Percentiles rank a stretch among this genome's conserved stretches.
phyloP scores from a whole-genome alignment of 2,888 invertebrate species.

The Acanthosepion esculentum region DNA sequence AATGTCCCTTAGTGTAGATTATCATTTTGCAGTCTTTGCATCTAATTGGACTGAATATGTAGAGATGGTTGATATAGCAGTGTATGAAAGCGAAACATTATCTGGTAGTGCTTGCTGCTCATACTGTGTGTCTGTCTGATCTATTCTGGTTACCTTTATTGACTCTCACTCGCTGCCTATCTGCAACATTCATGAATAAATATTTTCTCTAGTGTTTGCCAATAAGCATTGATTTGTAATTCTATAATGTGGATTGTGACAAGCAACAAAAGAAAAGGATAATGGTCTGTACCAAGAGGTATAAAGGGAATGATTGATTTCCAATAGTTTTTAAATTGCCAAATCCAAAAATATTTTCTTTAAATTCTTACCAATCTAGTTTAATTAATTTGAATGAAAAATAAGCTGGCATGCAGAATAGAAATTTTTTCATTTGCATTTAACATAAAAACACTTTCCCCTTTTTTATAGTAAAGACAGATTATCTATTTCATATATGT shows the following conservation, averaged over 20 bases:
- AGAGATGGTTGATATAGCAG: neutral
- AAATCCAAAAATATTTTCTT: neutral
- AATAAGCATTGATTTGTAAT: slow-evolving; percentile 33
- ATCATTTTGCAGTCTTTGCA: neutral
- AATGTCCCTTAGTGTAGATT: neutral
- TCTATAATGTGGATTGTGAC: slow-evolving; percentile 8
- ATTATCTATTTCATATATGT: neutral
- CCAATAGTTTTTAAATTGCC: neutral
- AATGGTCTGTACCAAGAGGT: neutral
- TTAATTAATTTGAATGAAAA: neutral
- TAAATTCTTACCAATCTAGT: neutral
- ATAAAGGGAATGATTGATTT: neutral
- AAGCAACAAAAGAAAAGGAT: neutral
- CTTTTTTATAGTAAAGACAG: neutral
- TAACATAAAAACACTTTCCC: neutral
- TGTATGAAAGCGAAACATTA: neutral
- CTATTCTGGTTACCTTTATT: slow-evolving; percentile 22
- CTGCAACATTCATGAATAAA: slow-evolving; percentile 17
- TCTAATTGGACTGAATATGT: neutral
- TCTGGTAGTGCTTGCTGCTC: neutral
- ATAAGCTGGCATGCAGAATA: neutral
- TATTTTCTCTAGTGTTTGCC: slow-evolving; percentile 14
- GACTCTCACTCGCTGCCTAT: slow-evolving; percentile 21
- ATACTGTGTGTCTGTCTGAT: neutral
- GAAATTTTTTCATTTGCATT: neutral